Percentiles rank a stretch among this genome's conserved stretches.
Evolutionary conservation across 2,113 vertebrate genomes (phyloP).

Genomic region (Pyrgilauda ruficollis): DNA sequence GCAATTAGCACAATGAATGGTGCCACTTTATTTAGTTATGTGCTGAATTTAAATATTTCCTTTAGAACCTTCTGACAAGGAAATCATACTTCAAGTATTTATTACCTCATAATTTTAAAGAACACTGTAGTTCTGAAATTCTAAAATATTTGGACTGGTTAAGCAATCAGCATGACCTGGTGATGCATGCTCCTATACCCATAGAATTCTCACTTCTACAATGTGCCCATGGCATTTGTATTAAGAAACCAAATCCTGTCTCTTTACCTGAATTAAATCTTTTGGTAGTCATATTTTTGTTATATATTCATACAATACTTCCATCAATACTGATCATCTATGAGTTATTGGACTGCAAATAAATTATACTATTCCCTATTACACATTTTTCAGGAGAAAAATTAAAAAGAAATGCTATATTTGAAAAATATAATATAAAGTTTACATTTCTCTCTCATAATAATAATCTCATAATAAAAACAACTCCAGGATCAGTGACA

Average conservation of each 20-base stretch:
- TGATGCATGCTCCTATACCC: not conserved
- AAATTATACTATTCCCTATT: not conserved
- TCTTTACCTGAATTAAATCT: not conserved
- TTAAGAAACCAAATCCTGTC: not conserved
- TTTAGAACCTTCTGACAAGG: not conserved
- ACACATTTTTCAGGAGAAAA: not conserved
- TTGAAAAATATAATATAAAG: not conserved
- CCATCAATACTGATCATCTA: not conserved
- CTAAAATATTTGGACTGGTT: not conserved
- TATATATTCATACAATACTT: not conserved
- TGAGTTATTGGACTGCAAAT: accelerated
- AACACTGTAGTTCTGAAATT: not conserved
- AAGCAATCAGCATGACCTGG: not conserved
- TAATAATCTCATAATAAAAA: not conserved
- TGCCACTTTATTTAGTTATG: not conserved
- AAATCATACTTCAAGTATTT: not conserved
- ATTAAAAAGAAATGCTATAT: not conserved
- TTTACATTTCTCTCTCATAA: not conserved
- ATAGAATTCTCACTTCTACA: not conserved
- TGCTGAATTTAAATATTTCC: not conserved
- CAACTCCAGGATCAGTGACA: not conserved
- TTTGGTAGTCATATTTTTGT: not conserved
- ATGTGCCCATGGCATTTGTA: not conserved
- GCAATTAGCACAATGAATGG: not conserved
- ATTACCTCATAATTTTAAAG: not conserved